Evolutionary conservation across 2,888 invertebrate species (phyloP).

Genomic region (Mantis religiosa): DNA sequence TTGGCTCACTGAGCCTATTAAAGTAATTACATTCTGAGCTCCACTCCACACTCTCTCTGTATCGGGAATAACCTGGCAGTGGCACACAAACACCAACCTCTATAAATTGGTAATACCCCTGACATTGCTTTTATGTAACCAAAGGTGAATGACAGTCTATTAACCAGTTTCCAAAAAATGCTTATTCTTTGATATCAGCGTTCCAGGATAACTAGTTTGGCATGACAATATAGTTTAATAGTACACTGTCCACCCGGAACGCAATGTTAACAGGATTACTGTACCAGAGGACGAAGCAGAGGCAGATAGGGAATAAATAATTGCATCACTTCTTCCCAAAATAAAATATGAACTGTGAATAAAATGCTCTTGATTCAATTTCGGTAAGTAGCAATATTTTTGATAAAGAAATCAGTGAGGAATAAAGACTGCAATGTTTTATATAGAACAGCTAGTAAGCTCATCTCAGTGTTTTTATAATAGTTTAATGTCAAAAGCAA

Average conservation of each 20-base stretch:
- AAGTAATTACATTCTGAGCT: not conserved
- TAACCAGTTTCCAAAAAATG: not conserved
- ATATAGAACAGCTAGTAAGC: too few relatives aligned
- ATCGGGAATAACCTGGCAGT: not conserved
- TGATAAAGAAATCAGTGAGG: too few relatives aligned
- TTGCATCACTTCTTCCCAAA: too few relatives aligned
- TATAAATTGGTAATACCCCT: not conserved
- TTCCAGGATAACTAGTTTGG: not conserved
- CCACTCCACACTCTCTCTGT: not conserved
- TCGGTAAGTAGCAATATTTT: too few relatives aligned
- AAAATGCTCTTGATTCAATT: too few relatives aligned
- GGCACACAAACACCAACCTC: not conserved
- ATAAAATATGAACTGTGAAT: too few relatives aligned
- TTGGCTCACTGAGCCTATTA: not conserved
- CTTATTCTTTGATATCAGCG: not conserved
- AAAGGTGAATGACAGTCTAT: not conserved
- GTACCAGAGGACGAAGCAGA: too few relatives aligned
- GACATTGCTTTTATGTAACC: not conserved
- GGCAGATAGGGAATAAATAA: too few relatives aligned
- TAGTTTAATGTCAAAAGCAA: too few relatives aligned
- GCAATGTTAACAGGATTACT: too few relatives aligned
- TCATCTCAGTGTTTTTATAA: too few relatives aligned
- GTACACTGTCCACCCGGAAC: not conserved
- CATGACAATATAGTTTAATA: not conserved
- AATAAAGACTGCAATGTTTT: too few relatives aligned